A percentile compares a stretch with the other conserved stretches of the same genome.
phyloP scores from a whole-genome alignment of 2,888 invertebrate species.

The Blastobasis lacticolella region DNA sequence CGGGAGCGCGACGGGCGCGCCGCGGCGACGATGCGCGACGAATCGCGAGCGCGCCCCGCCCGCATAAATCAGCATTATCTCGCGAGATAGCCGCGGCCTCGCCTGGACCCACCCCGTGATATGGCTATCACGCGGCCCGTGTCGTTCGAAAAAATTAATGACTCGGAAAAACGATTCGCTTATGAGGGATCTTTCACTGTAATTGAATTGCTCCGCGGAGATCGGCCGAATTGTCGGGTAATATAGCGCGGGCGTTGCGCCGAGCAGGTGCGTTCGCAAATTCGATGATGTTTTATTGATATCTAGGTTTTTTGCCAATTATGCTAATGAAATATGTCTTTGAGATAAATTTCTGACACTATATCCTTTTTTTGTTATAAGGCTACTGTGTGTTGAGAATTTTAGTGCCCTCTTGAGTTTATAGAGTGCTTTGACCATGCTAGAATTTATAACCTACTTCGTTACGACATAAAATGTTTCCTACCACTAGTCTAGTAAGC shows the following conservation, averaged over 20 bases:
- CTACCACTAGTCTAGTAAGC: too few species aligned
- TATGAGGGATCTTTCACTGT: slow-evolving; percentile 74
- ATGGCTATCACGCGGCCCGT: slow-evolving; percentile 53
- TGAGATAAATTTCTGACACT: too few species aligned
- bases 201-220: slow-evolving; percentile 72
- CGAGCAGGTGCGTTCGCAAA: slow-evolving; percentile 30
- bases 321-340: too few species aligned
- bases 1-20: slow-evolving; percentile 25
- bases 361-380: too few species aligned
- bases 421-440: too few species aligned
- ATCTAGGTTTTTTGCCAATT: too few species aligned
- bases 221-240: slow-evolving; percentile 54
- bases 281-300: not conserved
- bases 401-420: too few species aligned
- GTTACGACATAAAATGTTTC: too few species aligned
- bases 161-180: slow-evolving; percentile 75
- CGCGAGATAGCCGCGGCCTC: slow-evolving; percentile 64
- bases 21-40: slow-evolving; percentile 61
- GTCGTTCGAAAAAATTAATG: slow-evolving; percentile 75
- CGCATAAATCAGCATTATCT: slow-evolving; percentile 75
- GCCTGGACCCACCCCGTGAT: slow-evolving; percentile 62
- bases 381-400: too few species aligned
- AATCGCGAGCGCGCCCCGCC: slow-evolving; percentile 66
- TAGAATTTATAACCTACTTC: too few species aligned
- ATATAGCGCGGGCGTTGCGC: slow-evolving; percentile 42